phyloP scores from a whole-genome alignment of 2,113 vertebrate species.

The Polypterus bichir region DNA sequence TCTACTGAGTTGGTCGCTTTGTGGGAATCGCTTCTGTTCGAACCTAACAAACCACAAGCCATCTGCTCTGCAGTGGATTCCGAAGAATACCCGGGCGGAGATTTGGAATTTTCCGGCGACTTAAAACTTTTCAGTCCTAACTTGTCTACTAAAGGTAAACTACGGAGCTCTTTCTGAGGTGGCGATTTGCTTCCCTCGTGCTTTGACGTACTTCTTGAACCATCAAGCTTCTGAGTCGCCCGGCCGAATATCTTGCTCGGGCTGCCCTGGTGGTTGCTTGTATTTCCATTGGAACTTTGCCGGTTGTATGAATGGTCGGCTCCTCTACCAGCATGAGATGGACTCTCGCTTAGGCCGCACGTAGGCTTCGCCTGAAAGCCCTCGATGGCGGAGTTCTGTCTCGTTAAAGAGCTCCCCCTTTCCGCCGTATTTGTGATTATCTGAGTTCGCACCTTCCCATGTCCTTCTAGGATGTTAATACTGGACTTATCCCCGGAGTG shows the following conservation, averaged over 20 bases:
- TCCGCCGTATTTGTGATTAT: slow-evolving; percentile 84
- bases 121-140: slow-evolving; percentile 31
- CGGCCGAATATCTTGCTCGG: slow-evolving; percentile 53
- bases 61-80: slow-evolving; percentile 31
- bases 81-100: slow-evolving; percentile 24
- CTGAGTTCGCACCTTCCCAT: slow-evolving; percentile 66
- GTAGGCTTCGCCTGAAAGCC: slow-evolving; percentile 43
- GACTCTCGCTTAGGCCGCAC: slow-evolving; percentile 31
- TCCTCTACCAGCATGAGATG: slow-evolving; percentile 18
- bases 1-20: slow-evolving; percentile 33
- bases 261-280: slow-evolving; percentile 42
- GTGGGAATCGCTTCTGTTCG: slow-evolving; percentile 35
- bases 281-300: slow-evolving; percentile 46
- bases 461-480: slow-evolving; percentile 41
- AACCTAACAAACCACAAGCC: slow-evolving; percentile 19
- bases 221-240: slow-evolving; percentile 38
- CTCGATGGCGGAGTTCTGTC: slow-evolving; percentile 58
- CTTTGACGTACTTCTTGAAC: slow-evolving; percentile 22
- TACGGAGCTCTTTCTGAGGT: slow-evolving; percentile 34
- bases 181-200: slow-evolving; percentile 28
- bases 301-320: slow-evolving; percentile 31
- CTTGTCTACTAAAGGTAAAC: slow-evolving; percentile 27
- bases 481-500: slow-evolving; percentile 61
- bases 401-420: slow-evolving; percentile 67
- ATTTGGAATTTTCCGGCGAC: slow-evolving; percentile 27